phyloP scores from a whole-genome alignment of 1,140 invertebrate species.

The Hesperophylax magnus region DNA sequence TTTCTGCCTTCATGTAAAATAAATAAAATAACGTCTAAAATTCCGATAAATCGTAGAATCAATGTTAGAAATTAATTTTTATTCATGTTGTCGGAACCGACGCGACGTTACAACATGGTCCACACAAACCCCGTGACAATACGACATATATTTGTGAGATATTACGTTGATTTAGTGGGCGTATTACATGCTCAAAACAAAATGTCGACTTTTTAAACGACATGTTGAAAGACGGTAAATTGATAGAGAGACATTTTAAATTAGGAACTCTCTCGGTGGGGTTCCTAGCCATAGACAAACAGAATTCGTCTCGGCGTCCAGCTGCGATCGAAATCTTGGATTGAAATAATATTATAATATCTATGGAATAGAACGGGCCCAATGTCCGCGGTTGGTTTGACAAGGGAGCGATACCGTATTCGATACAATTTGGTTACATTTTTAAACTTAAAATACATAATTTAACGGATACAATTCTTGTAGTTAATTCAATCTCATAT shows the following conservation, averaged over 20 bases:
- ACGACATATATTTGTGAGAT: background rate
- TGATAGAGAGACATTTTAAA: constrained; percentile 55
- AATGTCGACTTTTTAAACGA: constrained; percentile 36
- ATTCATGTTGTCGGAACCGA: background rate
- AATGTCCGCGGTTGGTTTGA: background rate
- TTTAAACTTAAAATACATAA: too few relatives aligned
- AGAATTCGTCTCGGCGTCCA: constrained; percentile 16
- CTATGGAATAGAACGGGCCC: background rate
- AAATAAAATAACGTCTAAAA: too few relatives aligned
- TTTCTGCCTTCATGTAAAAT: too few relatives aligned
- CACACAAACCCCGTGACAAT: background rate
- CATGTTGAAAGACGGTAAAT: constrained; percentile 49
- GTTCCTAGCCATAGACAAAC: constrained; percentile 32
- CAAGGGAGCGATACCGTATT: background rate
- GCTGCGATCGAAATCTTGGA: constrained; percentile 4
- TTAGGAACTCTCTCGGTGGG: constrained; percentile 49
- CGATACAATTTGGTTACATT: too few relatives aligned
- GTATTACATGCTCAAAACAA: constrained; percentile 7
- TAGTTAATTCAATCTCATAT: too few relatives aligned
- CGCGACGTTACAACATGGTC: background rate
- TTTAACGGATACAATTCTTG: too few relatives aligned
- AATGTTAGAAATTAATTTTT: constrained; percentile 1
- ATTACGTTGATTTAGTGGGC: constrained; percentile 9
- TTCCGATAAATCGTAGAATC: too few relatives aligned
- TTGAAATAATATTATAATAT: constrained; percentile 4